Evolutionary conservation across 1,140 invertebrate species (phyloP).

Genomic region (Eueides isabella): DNA sequence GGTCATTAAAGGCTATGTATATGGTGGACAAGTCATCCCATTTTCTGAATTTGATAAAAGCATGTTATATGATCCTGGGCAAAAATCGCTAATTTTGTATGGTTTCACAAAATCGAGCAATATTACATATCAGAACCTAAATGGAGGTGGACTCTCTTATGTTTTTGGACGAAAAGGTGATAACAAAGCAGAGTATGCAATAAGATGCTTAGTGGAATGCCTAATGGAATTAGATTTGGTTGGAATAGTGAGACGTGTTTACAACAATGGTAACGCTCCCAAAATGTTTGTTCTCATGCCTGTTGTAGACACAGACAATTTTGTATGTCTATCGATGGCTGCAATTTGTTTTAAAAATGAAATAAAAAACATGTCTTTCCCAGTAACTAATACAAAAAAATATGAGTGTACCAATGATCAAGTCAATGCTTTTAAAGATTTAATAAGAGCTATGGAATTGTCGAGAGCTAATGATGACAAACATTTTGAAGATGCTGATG

Average conservation of each 20-base stretch:
- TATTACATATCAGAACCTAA: conserved; percentile 71
- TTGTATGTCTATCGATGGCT: conserved; percentile 71
- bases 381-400: conserved; percentile 68
- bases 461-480: conserved; percentile 71
- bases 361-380: conserved; percentile 76
- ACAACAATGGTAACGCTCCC: conserved; percentile 71
- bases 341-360: conserved; percentile 75
- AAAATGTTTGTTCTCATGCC: conserved; percentile 78
- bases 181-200: conserved; percentile 69
- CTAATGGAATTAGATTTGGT: conserved; percentile 67
- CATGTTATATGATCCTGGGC: conserved; percentile 74
- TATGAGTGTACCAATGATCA: conserved; percentile 64
- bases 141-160: conserved; percentile 73
- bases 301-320: conserved; percentile 67
- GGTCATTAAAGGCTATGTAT: conserved; percentile 64
- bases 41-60: conserved; percentile 64
- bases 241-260: conserved; percentile 71
- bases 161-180: conserved; percentile 71
- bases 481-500: conserved; percentile 71
- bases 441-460: conserved; percentile 78
- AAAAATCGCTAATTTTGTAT: conserved; percentile 68
- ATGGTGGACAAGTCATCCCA: conserved; percentile 74
- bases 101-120: conserved; percentile 72
- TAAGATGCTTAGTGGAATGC: conserved; percentile 67
- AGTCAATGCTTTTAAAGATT: conserved; percentile 71